Base-by-base conservation (phyloP, 2,888 invertebrate species). In the Sepioteuthis lessoniana region DNA sequence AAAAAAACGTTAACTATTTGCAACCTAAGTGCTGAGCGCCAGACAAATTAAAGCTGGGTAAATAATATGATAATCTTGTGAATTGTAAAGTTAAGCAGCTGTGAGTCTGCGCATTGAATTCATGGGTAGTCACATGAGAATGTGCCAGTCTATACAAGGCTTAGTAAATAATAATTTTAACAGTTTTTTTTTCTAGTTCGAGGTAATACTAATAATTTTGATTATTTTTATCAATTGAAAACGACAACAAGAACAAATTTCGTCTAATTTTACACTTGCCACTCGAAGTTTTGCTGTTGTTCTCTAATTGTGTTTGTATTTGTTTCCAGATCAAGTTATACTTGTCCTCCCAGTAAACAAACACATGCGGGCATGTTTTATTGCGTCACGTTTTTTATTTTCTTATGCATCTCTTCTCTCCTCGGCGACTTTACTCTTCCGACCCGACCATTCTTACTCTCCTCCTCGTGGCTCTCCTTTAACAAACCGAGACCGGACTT, bases 261-360 rank as follows among this genome's bases (percentile, higher is more conserved):
- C 13, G 76, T 76, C 31, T 76, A 76, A 76, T 76, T n/a, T 31
- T 76, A n/a, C 19, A 76, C 76, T 76, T 76, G 76, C 8, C 76
- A n/a, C 76, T 76, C 31, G 16, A 76, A 76, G 7, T n/a, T 31
- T 76, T 76, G 76, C 31, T 76, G 76, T n/a, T 76, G 76, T 76
- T 76, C 76, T 76, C 31, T n/a, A 76, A 76, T 1, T 76, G 76
- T 76, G 76, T 76, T n/a, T 31, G 31, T n/a, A 3, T n/a, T 76
- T 76, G n/a, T n/a, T 31, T 76, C 31, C 16, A 10, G 31, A 31
- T 76, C 76, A 31, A 76, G 76, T 31, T 31, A 31, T 7, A 76
- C 76, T 76, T 76, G 76, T 76, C 76, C 76, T 31, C 76, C 76
- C 76, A 76, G n/a, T 76, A 76, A 76, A 76, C 76, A 76, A 76